phyloP scores from a whole-genome alignment of 2,888 invertebrate species.

The Synanthedon formicaeformis region DNA sequence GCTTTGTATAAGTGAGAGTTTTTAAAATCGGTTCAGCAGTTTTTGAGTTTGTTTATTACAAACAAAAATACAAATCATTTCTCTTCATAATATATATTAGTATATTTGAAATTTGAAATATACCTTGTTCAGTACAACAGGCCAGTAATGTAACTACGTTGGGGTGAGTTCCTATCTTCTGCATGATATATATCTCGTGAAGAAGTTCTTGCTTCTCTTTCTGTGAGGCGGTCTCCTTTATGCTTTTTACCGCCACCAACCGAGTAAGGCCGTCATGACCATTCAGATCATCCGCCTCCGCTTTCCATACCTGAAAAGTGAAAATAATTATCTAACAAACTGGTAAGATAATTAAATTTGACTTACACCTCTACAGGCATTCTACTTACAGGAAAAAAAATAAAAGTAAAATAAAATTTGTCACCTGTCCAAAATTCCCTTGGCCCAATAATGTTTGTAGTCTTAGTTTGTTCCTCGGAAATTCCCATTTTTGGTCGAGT shows the following conservation, averaged over 20 bases:
- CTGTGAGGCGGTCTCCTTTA: conserved; percentile 82
- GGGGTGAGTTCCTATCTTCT: conserved; percentile 83
- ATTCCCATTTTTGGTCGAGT: conserved; percentile 78
- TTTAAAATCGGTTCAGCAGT: too few relatives aligned
- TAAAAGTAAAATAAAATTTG: conserved; percentile 1
- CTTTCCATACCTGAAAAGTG: conserved; percentile 79
- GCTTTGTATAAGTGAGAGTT: too few relatives aligned
- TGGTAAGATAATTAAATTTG: too few relatives aligned
- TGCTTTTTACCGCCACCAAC: conserved; percentile 87
- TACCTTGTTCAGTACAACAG: conserved; percentile 86
- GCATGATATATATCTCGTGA: conserved; percentile 82
- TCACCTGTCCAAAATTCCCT: conserved; percentile 86
- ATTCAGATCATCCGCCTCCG: conserved; percentile 83
- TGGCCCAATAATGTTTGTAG: conserved; percentile 84
- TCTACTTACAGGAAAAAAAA: not conserved
- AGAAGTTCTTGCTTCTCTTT: conserved; percentile 82
- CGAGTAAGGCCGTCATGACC: conserved; percentile 82
- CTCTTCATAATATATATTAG: too few relatives aligned
- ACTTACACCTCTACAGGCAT: too few relatives aligned
- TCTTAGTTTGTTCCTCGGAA: conserved; percentile 81
- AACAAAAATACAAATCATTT: too few relatives aligned
- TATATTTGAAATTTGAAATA: not conserved
- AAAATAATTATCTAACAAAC: not conserved
- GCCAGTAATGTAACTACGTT: conserved; percentile 86
- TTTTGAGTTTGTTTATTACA: too few relatives aligned